Evolutionary conservation across 2,113 vertebrate species (phyloP), one percentile per base, ranked within the genome.

Genomic region (Zootoca vivipara): DNA sequence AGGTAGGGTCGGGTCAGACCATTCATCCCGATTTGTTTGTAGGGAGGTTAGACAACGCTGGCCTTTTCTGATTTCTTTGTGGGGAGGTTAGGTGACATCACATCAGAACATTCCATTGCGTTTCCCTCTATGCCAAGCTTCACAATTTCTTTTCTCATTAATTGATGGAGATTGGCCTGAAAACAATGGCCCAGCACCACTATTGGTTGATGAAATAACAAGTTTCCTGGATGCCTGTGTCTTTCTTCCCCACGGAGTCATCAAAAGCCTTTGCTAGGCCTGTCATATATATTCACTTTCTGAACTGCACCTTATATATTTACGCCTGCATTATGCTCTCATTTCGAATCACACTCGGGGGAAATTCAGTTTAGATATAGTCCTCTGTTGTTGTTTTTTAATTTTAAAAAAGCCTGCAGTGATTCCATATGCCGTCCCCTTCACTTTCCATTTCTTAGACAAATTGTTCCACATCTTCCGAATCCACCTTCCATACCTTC

Each of bases 261-360:
- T 75, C 33, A 73, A 87, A 87, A 74, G 78, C 77, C 88, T 86
- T 78, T 9, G 38, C 42, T 20, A 83, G 65, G 81, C 42, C 88
- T 91, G 78, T 78, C 87, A 95, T 94, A 95, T 94, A 93, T 90
- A 92, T 91, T 81, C 91, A 75, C 72, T 95, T 90, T 90, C 91
- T 52, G 90, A 90, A 93, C 82, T 0, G 89, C 90, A 93, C 92
- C 95, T 93, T 92, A 89, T 91, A 62, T 85, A 46, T 89, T 87
- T 86, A 90, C 69, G 24, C 0, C 82, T 94, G 81, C 72, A 85
- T 92, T 90, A 83, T 89, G 86, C 86, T 92, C 91, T 92, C 77
- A 83, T 94, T 82, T 74, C 65, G 70, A 93, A 88, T 93, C 86
- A 73, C 92, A 93, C 92, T 95, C 89, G 3, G 5, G 89, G 89